Percentiles rank a stretch among this genome's conserved stretches.
These are phyloP conservation scores for Dicentrarchus labrax DNA, from an alignment of 2,113 vertebrate species.

Conservation along the genomic window DNA sequence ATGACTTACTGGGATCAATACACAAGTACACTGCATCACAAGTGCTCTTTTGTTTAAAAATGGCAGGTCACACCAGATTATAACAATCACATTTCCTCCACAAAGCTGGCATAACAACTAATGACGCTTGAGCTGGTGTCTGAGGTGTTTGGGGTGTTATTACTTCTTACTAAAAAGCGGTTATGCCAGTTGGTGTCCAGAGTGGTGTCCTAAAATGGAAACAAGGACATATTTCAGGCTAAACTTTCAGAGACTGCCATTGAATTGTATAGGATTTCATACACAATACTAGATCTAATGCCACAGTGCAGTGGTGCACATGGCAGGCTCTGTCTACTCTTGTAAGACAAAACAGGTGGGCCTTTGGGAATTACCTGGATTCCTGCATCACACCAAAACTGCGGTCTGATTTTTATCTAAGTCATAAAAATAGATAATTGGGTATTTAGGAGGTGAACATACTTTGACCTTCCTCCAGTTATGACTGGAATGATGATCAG, in stretches of 20 bases:
- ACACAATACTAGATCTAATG: not conserved
- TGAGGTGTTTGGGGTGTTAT: slow-evolving; percentile 36
- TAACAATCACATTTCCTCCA: not conserved
- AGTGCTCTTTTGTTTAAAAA: slow-evolving; percentile 6
- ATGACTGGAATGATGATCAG: slow-evolving; percentile 38
- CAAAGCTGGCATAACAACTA: slow-evolving; percentile 44
- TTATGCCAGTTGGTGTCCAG: slow-evolving; percentile 42
- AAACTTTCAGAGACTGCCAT: slow-evolving; percentile 2
- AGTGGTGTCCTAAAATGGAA: not conserved
- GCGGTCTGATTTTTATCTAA: slow-evolving; percentile 34
- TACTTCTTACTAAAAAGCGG: slow-evolving; percentile 5
- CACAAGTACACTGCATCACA: slow-evolving; percentile 12
- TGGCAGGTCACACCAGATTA: slow-evolving; percentile 5
- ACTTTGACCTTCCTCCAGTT: not conserved
- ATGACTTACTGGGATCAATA: slow-evolving; percentile 52
- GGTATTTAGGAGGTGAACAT: not conserved
- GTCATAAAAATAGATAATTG: not conserved
- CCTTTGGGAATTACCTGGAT: slow-evolving; percentile 18
- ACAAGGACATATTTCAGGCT: not conserved
- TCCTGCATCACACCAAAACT: slow-evolving; percentile 32
- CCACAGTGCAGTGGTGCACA: slow-evolving; percentile 16
- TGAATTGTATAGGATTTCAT: not conserved
- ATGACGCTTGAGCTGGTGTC: slow-evolving; percentile 47
- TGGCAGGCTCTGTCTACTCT: not conserved
- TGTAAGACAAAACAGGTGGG: not conserved